These are phyloP conservation scores for Gambusia holbrooki DNA, from an alignment of 2,113 vertebrate genomes.

Conservation along the genomic window DNA sequence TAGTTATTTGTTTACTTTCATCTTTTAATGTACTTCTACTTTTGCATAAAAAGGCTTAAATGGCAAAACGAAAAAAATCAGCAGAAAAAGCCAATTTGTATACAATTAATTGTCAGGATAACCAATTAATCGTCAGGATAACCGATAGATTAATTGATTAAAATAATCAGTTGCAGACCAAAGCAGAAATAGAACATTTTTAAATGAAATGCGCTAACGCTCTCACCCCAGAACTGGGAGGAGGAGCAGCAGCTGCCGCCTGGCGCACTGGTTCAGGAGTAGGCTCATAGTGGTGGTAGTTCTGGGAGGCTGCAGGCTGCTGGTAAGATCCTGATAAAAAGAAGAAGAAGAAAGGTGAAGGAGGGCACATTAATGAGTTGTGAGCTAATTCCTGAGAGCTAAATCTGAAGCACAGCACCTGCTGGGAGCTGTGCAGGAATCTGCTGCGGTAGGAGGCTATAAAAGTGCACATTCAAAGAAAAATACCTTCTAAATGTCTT, in stretches of 20 bases:
- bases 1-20: too few species aligned
- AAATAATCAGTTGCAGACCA: too few species aligned
- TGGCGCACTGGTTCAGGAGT: conserved; percentile 68
- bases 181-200: too few species aligned
- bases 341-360: not conserved
- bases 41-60: too few species aligned
- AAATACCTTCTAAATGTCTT: not conserved
- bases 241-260: conserved; percentile 66
- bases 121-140: too few species aligned
- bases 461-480: not conserved
- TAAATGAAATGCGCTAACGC: not conserved
- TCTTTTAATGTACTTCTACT: too few species aligned
- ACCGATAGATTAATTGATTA: too few species aligned
- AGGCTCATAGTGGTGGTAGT: conserved; percentile 75
- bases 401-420: not conserved
- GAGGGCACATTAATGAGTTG: not conserved
- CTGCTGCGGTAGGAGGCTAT: not conserved
- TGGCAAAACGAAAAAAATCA: too few species aligned
- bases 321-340: conserved; percentile 60
- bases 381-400: not conserved
- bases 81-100: too few species aligned
- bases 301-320: conserved; percentile 70
- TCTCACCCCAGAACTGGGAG: conserved; percentile 75
- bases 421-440: not conserved
- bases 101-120: too few species aligned